Conservation (phyloP, 2,888 invertebrate species). For the Scaptomyza reducta region DNA sequence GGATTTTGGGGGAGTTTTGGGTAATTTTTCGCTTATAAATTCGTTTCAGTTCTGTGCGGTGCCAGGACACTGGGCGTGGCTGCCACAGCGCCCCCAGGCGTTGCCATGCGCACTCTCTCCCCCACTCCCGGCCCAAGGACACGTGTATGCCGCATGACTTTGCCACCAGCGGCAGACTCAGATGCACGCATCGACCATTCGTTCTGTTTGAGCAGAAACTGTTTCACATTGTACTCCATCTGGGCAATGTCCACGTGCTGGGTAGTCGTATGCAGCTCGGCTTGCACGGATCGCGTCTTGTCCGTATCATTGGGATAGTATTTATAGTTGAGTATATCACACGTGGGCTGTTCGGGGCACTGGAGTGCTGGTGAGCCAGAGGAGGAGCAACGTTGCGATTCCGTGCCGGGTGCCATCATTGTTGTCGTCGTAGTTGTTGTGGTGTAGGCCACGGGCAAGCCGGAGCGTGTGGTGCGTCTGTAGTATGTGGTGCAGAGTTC, state of each 20-base stretch:
- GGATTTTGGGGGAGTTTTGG: neutral
- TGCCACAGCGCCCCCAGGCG: conserved; percentile 59
- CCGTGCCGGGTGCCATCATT: conserved; percentile 1
- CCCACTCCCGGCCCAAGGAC: conserved; percentile 78
- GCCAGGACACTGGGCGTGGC: conserved; percentile 60
- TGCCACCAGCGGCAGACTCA: conserved; percentile 35
- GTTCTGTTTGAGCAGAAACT: conserved; percentile 87
- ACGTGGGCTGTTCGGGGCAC: conserved; percentile 80
- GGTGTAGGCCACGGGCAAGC: conserved; percentile 79
- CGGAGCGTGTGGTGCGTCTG: conserved; percentile 79
- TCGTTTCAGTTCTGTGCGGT: conserved; percentile 84
- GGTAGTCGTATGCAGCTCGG: conserved; percentile 81
- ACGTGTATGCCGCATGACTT: conserved; percentile 68
- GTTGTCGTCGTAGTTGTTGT: conserved; percentile 58
- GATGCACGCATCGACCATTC: conserved; percentile 83
- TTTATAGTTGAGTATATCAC: conserved; percentile 83
- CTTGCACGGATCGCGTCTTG: conserved; percentile 78
- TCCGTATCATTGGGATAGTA: conserved; percentile 82
- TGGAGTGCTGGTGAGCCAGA: conserved; percentile 65
- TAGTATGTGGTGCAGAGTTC: conserved; percentile 77
- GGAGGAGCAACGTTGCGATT: conserved; percentile 55
- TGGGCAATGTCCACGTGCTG: conserved; percentile 87
- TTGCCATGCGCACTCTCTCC: conserved; percentile 71
- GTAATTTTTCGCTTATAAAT: conserved; percentile 78
- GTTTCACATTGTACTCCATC: conserved; percentile 92